Evolutionary conservation across 37 sponge, comb jelly and placozoan genomes (phyloP).

Genomic region (Mnemiopsis leidyi): DNA sequence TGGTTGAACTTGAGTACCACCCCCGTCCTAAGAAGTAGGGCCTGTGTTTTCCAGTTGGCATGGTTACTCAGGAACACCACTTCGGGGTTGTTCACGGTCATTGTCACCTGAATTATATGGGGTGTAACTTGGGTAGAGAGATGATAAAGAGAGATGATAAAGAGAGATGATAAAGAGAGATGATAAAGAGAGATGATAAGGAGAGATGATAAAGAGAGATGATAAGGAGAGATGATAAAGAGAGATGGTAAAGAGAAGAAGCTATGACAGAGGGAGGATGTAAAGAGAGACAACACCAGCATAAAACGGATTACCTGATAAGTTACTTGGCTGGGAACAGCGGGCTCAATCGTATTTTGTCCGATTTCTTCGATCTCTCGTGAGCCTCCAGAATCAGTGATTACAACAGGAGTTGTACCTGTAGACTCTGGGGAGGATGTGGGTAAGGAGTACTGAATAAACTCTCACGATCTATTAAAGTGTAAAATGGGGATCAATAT

Average conservation of each 20-base stretch:
- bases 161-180: not conserved
- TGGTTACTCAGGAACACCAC: conserved; percentile 51
- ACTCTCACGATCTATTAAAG: too few species aligned
- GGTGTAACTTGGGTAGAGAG: not conserved
- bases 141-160: too few species aligned
- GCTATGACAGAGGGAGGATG: not conserved
- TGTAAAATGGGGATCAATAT: too few species aligned
- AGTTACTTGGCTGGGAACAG: too few species aligned
- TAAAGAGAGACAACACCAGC: not conserved
- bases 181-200: not conserved
- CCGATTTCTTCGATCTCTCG: too few species aligned
- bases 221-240: not conserved
- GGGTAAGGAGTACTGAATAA: too few species aligned
- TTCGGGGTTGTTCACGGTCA: conserved; percentile 48
- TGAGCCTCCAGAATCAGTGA: too few species aligned
- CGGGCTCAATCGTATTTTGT: too few species aligned
- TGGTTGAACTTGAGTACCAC: conserved; percentile 5
- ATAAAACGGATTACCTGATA: too few species aligned
- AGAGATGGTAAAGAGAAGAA: not conserved
- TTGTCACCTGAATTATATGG: not conserved
- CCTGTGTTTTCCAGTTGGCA: conserved; percentile 15
- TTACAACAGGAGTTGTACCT: too few species aligned
- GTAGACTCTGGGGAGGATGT: too few species aligned
- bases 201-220: not conserved
- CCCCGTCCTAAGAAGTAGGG: conserved; percentile 17